Conservation (phyloP, 2,113 vertebrate species). For the Orientallactaga bullata region DNA sequence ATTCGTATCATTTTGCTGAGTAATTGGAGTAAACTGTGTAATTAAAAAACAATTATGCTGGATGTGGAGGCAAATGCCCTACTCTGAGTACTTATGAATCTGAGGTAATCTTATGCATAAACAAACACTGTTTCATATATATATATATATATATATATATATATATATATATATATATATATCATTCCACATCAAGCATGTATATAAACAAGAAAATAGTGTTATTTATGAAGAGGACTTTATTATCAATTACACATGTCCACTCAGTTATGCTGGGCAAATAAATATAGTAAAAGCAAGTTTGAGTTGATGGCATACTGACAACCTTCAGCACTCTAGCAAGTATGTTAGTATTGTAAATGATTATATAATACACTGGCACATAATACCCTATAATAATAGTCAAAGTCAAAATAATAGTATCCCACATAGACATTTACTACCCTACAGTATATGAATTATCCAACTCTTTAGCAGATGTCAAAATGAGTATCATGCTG, state of each 20-base stretch:
- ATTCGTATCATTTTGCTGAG: constrained; percentile 55
- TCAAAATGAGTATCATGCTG: background rate
- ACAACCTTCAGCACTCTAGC: background rate
- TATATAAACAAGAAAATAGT: background rate
- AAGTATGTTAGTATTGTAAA: background rate
- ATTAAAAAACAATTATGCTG: constrained; percentile 55
- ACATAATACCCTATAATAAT: background rate
- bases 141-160: no score
- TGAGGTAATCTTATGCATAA: background rate
- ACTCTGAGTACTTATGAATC: background rate
- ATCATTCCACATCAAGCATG: background rate
- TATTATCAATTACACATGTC: constrained; percentile 6
- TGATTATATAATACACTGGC: background rate
- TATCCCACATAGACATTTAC: background rate
- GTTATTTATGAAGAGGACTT: background rate
- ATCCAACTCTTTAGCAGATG: background rate
- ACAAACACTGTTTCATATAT: background rate
- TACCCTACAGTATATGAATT: constrained; percentile 23
- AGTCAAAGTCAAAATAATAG: constrained; percentile 28
- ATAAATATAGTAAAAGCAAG: background rate
- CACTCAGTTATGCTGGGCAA: background rate
- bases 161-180: no score
- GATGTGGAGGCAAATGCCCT: no score
- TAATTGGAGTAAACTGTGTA: constrained; percentile 49
- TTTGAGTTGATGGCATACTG: background rate